Evolutionary conservation across 2,888 invertebrate species (phyloP), one percentile per base, ranked within the genome.

Genomic region (Drosophila colorata): DNA sequence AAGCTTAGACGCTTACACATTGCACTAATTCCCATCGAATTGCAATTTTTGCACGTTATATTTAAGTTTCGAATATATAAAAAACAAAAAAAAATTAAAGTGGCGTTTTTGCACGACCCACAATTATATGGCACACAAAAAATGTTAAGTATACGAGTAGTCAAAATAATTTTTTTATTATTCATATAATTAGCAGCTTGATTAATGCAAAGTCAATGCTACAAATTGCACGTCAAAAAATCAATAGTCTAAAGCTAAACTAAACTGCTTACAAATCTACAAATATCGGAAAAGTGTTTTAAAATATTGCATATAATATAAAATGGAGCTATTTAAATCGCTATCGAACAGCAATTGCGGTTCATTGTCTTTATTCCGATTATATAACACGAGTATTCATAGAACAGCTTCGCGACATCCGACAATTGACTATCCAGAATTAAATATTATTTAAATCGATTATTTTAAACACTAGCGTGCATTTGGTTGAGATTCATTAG

Each of bases 11-110:
- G 5, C 1, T 20, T 38, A 25, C 48, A 55, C 41, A 55, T 73
- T 61, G 60, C 67, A 78, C 63, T 65, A 49, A 78, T 81, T 84
- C 53, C 51, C 64, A 84, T 60, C 63, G 65, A 63, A 65, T 75
- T 56, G 65, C 68, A 87, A 87, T 87, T 77, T 85, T 87, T 82
- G 58, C 83, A 87, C 86, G 88, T 75, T 73, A 73, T 79, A 82
- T 64, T 81, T 81, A 76, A 74, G 37, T 58, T 69, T 60, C 52
- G 49, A 69, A 78, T 56, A 47, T 51, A 33, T 18, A 14, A 44
- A 18, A 28, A 33, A 48, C 9, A n/a, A 43, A 51, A 43, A 48
- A 43, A 46, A 60, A 33, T 33, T 13, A 53, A 46, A 52, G 31
- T 41, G 55, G 28, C 25, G 28, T 46, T 44, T 43, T 53, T 61